Conservation (phyloP, 2,113 vertebrate species). For the Chiloscyllium plagiosum region DNA sequence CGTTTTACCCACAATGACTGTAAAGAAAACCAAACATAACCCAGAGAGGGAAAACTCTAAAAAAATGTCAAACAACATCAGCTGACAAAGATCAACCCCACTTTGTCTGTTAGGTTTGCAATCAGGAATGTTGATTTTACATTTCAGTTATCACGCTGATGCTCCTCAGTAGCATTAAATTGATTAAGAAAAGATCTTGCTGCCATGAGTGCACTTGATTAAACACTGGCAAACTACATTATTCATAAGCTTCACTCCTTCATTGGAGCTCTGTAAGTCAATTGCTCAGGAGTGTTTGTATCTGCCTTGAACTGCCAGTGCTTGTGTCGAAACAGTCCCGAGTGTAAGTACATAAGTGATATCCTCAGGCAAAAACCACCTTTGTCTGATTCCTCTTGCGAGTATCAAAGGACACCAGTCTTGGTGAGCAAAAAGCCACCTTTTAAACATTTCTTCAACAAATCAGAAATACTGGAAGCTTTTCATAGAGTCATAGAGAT, state of each 20-base stretch:
- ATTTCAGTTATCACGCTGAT: background rate
- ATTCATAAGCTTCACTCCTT: constrained; percentile 35
- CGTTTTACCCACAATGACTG: background rate
- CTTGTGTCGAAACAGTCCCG: constrained; percentile 45
- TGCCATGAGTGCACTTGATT: constrained; percentile 42
- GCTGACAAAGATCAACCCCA: background rate
- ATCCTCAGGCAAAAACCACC: constrained; percentile 43
- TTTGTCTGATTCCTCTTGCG: constrained; percentile 41
- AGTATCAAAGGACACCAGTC: constrained; percentile 39
- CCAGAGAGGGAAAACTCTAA: background rate
- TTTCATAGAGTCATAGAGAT: background rate
- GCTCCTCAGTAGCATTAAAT: constrained; percentile 28
- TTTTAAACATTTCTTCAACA: background rate
- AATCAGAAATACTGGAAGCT: background rate
- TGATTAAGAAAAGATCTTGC: constrained; percentile 39
- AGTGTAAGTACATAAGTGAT: constrained; percentile 32
- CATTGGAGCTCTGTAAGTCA: constrained; percentile 40
- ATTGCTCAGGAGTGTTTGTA: constrained; percentile 42
- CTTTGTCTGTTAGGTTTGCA: constrained; percentile 23
- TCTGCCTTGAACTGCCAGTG: constrained; percentile 38
- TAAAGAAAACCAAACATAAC: background rate
- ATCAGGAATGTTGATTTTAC: background rate
- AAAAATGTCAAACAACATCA: background rate
- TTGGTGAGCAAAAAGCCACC: background rate
- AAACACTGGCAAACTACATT: constrained; percentile 42